Percentiles rank a stretch among this genome's conserved stretches.
Conservation (phyloP, 2,797 vertebrate genomes). For the Crenuchus spilurus region DNA sequence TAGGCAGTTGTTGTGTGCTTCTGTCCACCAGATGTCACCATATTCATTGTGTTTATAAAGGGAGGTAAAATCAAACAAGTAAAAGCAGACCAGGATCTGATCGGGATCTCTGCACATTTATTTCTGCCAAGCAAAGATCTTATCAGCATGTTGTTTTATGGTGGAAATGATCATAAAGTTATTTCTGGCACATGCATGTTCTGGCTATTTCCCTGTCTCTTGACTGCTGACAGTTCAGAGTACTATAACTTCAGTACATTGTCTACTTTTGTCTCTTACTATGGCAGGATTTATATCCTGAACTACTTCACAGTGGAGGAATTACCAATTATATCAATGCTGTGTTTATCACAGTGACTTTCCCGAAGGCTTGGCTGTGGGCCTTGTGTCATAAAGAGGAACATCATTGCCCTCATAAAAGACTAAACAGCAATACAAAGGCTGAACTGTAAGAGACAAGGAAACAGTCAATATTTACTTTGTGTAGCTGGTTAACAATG, state of each 20-base stretch:
- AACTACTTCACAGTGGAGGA: not conserved
- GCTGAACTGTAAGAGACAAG: slow-evolving; percentile 22
- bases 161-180: not conserved
- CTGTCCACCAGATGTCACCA: not conserved
- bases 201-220: not conserved
- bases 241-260: not conserved
- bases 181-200: not conserved
- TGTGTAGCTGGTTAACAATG: slow-evolving; percentile 19
- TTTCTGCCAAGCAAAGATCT: not conserved
- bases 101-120: not conserved
- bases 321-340: not conserved
- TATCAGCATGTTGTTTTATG: not conserved
- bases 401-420: slow-evolving; percentile 44
- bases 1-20: not conserved
- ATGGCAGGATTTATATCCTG: not conserved
- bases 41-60: not conserved
- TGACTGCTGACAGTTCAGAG: not conserved
- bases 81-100: not conserved
- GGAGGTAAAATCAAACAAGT: no score
- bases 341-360: not conserved
- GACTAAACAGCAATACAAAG: slow-evolving; percentile 38
- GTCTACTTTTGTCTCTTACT: not conserved
- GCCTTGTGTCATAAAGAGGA: slow-evolving; percentile 37
- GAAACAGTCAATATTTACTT: slow-evolving; percentile 44
- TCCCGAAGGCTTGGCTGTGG: not conserved